Conservation (phyloP, 2,888 invertebrate genomes). For the Oasisia sp. region DNA sequence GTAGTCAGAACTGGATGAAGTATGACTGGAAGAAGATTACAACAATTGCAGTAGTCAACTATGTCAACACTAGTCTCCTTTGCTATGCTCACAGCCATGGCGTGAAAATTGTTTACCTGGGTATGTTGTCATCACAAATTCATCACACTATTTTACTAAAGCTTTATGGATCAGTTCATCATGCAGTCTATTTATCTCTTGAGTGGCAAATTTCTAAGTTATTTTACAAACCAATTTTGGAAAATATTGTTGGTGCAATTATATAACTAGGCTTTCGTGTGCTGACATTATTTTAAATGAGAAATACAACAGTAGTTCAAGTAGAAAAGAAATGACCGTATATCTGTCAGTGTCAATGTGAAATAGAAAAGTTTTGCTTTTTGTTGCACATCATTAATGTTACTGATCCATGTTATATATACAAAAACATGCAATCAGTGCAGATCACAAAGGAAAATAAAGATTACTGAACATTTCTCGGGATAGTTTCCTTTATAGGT, state of each 20-base stretch:
- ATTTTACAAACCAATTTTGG: not conserved
- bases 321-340: too few species aligned
- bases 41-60: conserved; percentile 63
- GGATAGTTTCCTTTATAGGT: too few species aligned
- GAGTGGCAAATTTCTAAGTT: not conserved
- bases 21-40: conserved; percentile 65
- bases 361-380: too few species aligned
- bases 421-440: too few species aligned
- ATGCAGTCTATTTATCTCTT: not conserved
- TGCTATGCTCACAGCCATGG: conserved; percentile 62
- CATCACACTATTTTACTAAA: not conserved
- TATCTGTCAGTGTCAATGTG: too few species aligned
- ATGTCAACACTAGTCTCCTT: conserved; percentile 57
- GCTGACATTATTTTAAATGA: too few species aligned
- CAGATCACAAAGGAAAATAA: too few species aligned
- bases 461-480: too few species aligned
- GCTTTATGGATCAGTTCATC: not conserved
- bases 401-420: too few species aligned
- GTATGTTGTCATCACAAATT: conserved; percentile 43
- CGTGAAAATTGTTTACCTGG: conserved; percentile 56
- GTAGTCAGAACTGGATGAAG: conserved; percentile 52
- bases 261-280: too few species aligned
- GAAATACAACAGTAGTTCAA: too few species aligned
- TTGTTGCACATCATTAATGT: too few species aligned
- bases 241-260: not conserved